Base-by-base conservation (phyloP, 2,888 invertebrate species). In the Drosophila planitibia region DNA sequence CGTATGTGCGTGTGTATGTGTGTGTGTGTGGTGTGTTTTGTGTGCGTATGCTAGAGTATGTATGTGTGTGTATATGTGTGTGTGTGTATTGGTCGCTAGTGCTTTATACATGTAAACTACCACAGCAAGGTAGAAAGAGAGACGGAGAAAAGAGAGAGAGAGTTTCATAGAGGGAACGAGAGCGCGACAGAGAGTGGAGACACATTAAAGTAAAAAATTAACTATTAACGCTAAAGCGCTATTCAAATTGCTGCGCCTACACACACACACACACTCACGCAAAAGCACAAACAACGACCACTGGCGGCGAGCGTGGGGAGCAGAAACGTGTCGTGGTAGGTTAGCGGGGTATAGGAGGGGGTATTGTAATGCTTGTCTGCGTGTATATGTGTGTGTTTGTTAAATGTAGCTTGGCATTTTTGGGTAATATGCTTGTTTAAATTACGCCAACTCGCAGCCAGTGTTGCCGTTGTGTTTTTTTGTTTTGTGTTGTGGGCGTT, bases 221-320 rank as follows among this genome's bases (percentile, higher is more conserved):
- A 89, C 84, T 90, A 90, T 79, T 81, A 87, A 83, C 89, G 82
- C 89, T 47, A 83, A 90, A 90, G 85, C 82, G 86, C 86, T 71
- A 85, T 86, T 89, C 68, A 82, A 86, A 85, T 84, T 86, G 83
- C 84, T 89, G 81, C 76, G 77, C 86, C 84, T 82, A 76, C 79
- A 47, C 25, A 47, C 25, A 16, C 22, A 22, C 7, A 16, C 47
- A 25, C 22, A 47, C 47, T 7, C 47, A 47, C 47, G 7, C 9
- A 47, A 9, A 9, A 25, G 9, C 25, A 47, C 25, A 47, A 9
- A 67, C 35, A 39, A 10, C 35, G 25, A n/a, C 12, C 28, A 19
- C 5, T 14, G 30, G n/a, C 10, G 10, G 35, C 22, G 6, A 30
- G 52, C 28, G n/a, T n/a, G 51, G 6, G 22, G 9, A 41, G 30